These are phyloP conservation scores for Argya squamiceps DNA, from an alignment of 2,797 vertebrate species.

Conservation along the genomic window DNA sequence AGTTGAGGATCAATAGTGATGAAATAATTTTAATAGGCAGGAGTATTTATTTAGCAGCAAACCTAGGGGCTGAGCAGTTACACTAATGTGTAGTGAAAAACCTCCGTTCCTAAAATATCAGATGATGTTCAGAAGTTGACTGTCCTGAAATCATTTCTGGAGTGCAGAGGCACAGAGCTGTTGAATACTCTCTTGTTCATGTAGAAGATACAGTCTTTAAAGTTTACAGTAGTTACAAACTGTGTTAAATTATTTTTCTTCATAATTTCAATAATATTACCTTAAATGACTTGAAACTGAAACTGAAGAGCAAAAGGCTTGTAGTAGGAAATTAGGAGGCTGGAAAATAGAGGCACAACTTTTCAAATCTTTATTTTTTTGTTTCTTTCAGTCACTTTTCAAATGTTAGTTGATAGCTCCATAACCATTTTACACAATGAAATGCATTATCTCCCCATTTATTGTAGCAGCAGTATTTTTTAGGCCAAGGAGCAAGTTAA, in stretches of 20 bases:
- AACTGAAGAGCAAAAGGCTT: background rate
- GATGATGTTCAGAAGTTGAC: background rate
- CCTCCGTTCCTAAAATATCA: background rate
- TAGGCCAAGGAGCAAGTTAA: background rate
- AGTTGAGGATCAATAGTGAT: background rate
- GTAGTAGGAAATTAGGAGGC: background rate
- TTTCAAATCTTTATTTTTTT: background rate
- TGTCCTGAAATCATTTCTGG: background rate
- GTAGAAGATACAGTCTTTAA: background rate
- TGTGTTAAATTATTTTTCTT: background rate
- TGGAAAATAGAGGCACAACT: background rate
- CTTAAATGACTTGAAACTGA: background rate
- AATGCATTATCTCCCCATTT: background rate
- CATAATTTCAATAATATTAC: background rate
- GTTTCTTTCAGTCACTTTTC: background rate
- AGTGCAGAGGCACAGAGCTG: background rate
- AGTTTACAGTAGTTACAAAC: background rate
- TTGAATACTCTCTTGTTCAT: background rate
- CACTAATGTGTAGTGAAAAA: background rate
- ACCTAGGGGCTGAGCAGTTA: background rate
- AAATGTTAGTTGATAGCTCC: fast-evolving
- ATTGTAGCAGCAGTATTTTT: background rate
- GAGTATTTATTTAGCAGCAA: background rate
- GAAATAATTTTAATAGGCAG: background rate
- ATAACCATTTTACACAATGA: background rate